Base-by-base conservation (phyloP, 1,140 invertebrate genomes). In the Idris sp. region DNA sequence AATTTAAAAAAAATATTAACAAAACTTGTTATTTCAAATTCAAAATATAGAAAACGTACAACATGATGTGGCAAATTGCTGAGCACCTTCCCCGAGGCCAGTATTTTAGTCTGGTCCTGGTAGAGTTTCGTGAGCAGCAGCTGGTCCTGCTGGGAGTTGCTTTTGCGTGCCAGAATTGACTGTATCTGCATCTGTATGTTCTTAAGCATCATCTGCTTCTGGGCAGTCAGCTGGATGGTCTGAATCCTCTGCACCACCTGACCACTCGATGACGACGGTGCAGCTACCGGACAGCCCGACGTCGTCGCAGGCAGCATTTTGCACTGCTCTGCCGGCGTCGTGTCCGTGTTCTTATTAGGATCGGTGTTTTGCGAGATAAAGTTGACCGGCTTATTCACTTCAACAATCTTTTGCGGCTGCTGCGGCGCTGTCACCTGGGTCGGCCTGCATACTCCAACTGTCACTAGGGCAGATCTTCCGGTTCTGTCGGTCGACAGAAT, bases 31-130 rank as follows among this genome's bases (percentile, higher is more conserved):
- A n/a, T n/a, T n/a, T n/a, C 19, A 22, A 22, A 22, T 6, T 22
- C 19, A 22, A 22, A 22, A 22, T 22, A 2, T 22, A 22, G 19
- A 4, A n/a, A 41, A 43, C 82, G 84, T 77, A 85, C 84, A 49
- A 61, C 79, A 30, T 56, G 79, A 35, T 83, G 83, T 16, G 82
- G 80, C 5, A 61, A 28, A 59, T 77, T 82, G 54, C 79, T 83
- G 15, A 90, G 81, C 38, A 89, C 76, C 78, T 90, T 91, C 5
- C 89, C 90, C 67, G 86, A 87, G 6, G 89, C 80, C 22, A 90
- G 67, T 65, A 91, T 90, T 79, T 88, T 89, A 11, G 89, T 77
- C 62, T 90, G 89, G 15, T 90, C 88, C 43, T 86, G 81, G 72
- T 88, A 88, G n/a, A 90, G 74, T 71, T 87, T 89, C 2, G 86